Conservation (phyloP, 2,113 vertebrate genomes). For the Pachycephala philippinensis region DNA sequence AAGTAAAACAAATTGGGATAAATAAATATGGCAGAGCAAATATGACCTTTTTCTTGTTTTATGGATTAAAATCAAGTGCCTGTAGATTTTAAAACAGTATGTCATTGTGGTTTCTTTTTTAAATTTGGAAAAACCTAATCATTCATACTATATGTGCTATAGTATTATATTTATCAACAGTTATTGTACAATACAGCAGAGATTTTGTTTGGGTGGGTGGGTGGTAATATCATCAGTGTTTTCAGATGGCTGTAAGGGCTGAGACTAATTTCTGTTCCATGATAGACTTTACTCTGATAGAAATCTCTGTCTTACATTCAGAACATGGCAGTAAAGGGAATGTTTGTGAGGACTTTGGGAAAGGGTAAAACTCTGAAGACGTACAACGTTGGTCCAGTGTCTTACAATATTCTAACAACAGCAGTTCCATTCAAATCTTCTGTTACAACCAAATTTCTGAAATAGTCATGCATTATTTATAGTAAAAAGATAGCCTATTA, state of each 20-base stretch:
- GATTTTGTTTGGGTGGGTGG: background rate
- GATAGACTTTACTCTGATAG: background rate
- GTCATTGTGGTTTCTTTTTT: background rate
- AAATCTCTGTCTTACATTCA: background rate
- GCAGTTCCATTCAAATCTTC: background rate
- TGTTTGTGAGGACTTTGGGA: background rate
- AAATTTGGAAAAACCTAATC: background rate
- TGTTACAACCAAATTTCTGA: background rate
- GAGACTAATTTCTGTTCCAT: background rate
- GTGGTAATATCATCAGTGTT: background rate
- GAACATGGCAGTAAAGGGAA: background rate
- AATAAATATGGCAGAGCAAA: background rate
- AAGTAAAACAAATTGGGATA: background rate
- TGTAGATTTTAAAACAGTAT: background rate
- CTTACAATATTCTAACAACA: background rate
- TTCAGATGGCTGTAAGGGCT: background rate
- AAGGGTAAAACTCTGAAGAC: background rate
- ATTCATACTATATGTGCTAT: background rate
- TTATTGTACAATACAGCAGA: background rate
- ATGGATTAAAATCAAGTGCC: background rate
- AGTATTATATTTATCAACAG: background rate
- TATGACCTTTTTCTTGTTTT: background rate
- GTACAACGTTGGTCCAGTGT: background rate
- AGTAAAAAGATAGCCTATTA: background rate
- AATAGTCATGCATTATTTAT: background rate